Conservation (phyloP, 37 sponge, comb jelly and placozoan genomes). For the Beroe forskalii region DNA sequence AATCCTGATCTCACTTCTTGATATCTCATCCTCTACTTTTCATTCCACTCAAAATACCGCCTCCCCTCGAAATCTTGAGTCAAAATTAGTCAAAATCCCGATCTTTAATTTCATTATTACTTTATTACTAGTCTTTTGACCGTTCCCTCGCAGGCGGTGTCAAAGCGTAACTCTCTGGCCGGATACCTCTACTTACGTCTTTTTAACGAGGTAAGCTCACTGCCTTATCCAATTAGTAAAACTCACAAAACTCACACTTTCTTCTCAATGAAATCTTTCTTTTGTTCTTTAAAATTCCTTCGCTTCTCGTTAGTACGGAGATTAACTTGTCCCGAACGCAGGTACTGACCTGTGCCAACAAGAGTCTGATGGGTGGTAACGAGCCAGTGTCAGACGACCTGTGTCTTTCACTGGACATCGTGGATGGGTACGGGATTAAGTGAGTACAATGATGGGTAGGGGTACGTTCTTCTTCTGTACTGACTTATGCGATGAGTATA, state of each 20-base stretch:
- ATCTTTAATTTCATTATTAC: background rate
- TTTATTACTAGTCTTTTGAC: background rate
- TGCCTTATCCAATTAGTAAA: too few species aligned
- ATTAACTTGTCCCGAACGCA: too few species aligned
- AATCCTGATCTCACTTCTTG: background rate
- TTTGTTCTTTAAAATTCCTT: too few species aligned
- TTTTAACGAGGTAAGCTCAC: slow-evolving; percentile 43
- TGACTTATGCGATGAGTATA: too few species aligned
- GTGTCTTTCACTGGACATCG: slow-evolving; percentile 8
- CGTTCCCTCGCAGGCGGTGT: background rate
- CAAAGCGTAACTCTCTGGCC: slow-evolving; percentile 44
- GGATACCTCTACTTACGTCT: slow-evolving; percentile 41
- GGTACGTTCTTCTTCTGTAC: too few species aligned
- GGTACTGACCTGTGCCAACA: slow-evolving; percentile 24
- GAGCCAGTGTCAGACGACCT: background rate
- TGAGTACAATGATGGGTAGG: too few species aligned
- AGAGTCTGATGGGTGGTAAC: background rate
- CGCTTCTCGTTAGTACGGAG: too few species aligned
- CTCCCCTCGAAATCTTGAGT: too few species aligned
- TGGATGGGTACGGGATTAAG: slow-evolving; percentile 49
- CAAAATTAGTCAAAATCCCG: too few species aligned
- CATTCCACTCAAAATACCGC: too few species aligned
- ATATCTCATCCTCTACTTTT: background rate
- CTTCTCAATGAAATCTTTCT: too few species aligned
- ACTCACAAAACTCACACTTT: too few species aligned